Base-by-base conservation (phyloP, 2,113 vertebrate species). In the Gymnobelideus leadbeateri region DNA sequence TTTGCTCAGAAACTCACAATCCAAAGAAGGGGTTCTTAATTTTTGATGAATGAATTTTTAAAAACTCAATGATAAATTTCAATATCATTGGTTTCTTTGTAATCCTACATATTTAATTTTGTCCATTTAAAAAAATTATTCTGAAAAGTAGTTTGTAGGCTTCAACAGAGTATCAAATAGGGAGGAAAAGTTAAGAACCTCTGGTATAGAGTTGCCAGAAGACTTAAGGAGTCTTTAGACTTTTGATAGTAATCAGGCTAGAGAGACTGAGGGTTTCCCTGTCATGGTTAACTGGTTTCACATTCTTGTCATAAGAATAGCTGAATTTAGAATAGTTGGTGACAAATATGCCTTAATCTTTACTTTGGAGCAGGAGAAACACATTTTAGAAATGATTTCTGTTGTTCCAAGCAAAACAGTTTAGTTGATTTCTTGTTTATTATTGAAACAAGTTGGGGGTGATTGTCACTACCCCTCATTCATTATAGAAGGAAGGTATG, bases 401-500 rank as follows among this genome's bases (percentile, higher is more conserved):
- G 3, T 57, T 94, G 93, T 92, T 61, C 89, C 49, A 31, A 28
- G 47, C 31, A 10, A 91, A 25, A 8, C 49, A 93, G 52, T 84
- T 90, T 57, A 26, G 43, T 90, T 89, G 61, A 51, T 89, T 94
- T 89, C 51, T 94, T 90, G 6, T 93, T 92, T 96, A 68, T 93
- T 95, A 93, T 97, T 94, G 95, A 94, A 89, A 50, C 90, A 31
- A 49, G 0, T 5, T 91, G 25, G 31, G 53, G 50, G 0, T 43
- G 57, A 90, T 51, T 89, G 77, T 89, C 52, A 51, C 43, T 89
- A 91, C 28, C 84, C 77, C 84, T 93, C 37, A 68, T 95, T 96
- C 52, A 84, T 96, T 89, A 93, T 26, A 89, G 92, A 92, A 95
- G 46, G 46, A 92, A 95, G 46, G 49, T 94, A n/a, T 10, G 91